phyloP scores from a whole-genome alignment of 2,888 invertebrate species.

The Odontocerum albicorne region DNA sequence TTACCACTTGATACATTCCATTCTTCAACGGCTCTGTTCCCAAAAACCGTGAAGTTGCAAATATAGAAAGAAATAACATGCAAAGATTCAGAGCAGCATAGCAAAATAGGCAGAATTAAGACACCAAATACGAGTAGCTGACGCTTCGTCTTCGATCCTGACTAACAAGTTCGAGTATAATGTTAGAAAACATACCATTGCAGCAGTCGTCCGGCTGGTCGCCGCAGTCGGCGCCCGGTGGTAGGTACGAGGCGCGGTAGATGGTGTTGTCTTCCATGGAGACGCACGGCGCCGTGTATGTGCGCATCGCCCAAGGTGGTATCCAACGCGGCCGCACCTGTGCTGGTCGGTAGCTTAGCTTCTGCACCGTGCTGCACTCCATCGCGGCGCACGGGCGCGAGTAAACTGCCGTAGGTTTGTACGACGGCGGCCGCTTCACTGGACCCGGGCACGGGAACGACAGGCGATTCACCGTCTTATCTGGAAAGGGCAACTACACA shows the following conservation, averaged over 20 bases:
- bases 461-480: constrained; percentile 64
- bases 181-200: constrained; percentile 5
- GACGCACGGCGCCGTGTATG: constrained; percentile 50
- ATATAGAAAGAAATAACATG: too few relatives aligned
- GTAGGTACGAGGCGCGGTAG: constrained; percentile 62
- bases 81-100: too few relatives aligned
- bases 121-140: neutral
- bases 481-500: constrained; percentile 43
- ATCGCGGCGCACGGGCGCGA: constrained; percentile 56
- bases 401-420: constrained; percentile 52
- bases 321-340: constrained; percentile 46
- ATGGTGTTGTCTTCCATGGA: constrained; percentile 60
- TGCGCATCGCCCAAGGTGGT: constrained; percentile 55
- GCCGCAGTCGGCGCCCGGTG: constrained; percentile 60
- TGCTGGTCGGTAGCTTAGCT: constrained; percentile 57
- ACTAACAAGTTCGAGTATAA: neutral
- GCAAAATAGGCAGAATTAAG: too few relatives aligned
- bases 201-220: constrained; percentile 56
- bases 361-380: constrained; percentile 58
- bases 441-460: constrained; percentile 63
- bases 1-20: too few relatives aligned
- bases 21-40: too few relatives aligned
- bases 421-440: constrained; percentile 46
- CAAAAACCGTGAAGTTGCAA: too few relatives aligned
- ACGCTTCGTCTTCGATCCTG: neutral